phyloP scores from a whole-genome alignment of 1,140 invertebrate species.

The Bombus vancouverensis region DNA sequence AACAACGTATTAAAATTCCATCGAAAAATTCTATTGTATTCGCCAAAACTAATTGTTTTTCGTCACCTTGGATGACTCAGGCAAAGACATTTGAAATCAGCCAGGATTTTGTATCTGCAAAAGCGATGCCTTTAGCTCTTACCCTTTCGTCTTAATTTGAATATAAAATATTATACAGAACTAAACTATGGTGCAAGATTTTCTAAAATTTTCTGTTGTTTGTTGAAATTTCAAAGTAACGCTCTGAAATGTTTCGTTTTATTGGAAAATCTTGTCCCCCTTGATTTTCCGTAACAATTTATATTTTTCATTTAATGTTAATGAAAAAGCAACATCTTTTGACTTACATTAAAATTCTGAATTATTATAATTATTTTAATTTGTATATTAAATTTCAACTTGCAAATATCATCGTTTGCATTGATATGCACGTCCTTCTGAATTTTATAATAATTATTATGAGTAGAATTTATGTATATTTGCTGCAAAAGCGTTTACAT shows the following conservation, averaged over 20 bases:
- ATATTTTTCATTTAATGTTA: background rate
- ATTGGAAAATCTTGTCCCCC: too few species aligned
- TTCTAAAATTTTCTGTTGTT: too few species aligned
- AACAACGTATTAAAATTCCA: constrained; percentile 33
- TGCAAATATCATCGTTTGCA: background rate
- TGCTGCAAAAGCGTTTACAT: background rate
- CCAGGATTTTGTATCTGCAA: too few species aligned
- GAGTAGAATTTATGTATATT: background rate
- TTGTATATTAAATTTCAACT: background rate
- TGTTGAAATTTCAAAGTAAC: too few species aligned
- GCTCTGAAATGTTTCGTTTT: too few species aligned
- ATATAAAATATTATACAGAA: too few species aligned
- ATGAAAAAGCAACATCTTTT: background rate
- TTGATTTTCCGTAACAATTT: background rate
- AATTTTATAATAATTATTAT: background rate
- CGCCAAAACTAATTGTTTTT: constrained; percentile 6
- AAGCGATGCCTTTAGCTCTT: too few species aligned
- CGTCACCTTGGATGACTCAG: background rate
- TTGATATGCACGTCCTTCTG: background rate
- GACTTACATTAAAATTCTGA: background rate
- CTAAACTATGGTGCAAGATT: too few species aligned
- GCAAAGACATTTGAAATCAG: background rate
- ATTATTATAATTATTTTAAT: background rate
- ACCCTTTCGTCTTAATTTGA: background rate
- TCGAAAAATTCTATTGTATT: constrained; percentile 3